These are phyloP conservation scores for Cochlearius cochlearius DNA, from an alignment of 2,113 vertebrate genomes.

Conservation along the genomic window DNA sequence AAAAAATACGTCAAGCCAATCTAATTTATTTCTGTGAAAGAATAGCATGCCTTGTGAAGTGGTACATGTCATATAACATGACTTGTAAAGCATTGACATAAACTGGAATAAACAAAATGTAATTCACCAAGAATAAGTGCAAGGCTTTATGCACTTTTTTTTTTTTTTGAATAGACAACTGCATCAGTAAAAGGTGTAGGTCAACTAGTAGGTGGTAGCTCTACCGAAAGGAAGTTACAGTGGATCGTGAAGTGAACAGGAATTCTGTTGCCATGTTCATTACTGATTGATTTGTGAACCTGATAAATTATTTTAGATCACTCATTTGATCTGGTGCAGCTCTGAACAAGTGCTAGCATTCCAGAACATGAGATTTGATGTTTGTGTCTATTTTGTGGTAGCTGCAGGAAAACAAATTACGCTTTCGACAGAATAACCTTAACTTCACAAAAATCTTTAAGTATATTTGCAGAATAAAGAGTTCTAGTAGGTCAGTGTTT, in stretches of 20 bases:
- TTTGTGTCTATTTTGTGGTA: not conserved
- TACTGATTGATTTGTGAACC: conserved; percentile 5
- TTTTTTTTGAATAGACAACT: not conserved
- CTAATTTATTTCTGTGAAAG: not conserved
- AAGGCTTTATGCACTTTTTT: not conserved
- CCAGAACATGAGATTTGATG: not conserved
- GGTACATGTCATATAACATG: not conserved
- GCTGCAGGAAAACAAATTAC: not conserved
- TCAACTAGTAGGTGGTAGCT: not conserved
- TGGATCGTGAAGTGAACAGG: not conserved
- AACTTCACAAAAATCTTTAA: not conserved
- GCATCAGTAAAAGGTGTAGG: not conserved
- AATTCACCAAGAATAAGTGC: not conserved
- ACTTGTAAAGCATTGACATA: not conserved
- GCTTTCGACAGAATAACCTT: not conserved
- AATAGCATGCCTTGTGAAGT: not conserved
- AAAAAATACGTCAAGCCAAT: not conserved
- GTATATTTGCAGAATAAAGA: not conserved
- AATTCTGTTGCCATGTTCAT: not conserved
- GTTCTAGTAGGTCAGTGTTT: not conserved
- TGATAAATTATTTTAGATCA: not conserved
- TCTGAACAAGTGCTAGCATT: not conserved
- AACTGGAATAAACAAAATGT: not conserved
- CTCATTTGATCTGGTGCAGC: not conserved
- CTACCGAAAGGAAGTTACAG: not conserved